phyloP scores from a whole-genome alignment of 2,888 invertebrate species.

The Papilio demoleus region DNA sequence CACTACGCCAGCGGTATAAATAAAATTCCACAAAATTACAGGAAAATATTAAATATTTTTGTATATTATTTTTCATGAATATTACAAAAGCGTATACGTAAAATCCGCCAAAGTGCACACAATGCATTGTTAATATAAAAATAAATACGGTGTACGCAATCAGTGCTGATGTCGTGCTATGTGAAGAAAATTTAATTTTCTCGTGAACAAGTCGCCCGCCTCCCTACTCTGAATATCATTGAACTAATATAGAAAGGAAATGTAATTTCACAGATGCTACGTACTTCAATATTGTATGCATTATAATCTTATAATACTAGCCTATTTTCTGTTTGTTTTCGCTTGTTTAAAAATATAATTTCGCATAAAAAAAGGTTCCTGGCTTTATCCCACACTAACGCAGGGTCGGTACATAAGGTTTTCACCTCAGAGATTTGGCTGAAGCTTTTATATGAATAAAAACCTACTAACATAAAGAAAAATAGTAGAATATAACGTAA shows the following conservation, averaged over 20 bases:
- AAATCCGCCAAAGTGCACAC: slow-evolving; percentile 14
- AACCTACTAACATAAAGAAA: no score
- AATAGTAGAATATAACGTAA: no score
- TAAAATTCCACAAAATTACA: no score
- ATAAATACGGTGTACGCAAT: slow-evolving; percentile 6
- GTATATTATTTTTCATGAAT: background rate
- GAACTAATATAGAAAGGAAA: slow-evolving; percentile 33
- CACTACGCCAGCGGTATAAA: no score
- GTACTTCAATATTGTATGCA: background rate
- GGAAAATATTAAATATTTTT: background rate
- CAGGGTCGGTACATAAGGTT: no score
- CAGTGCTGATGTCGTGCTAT: slow-evolving; percentile 16
- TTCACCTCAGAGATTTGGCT: no score
- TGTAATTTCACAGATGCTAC: slow-evolving; percentile 22
- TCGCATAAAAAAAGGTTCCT: no score
- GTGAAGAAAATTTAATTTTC: slow-evolving; percentile 36
- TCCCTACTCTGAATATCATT: slow-evolving; percentile 31
- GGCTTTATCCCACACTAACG: no score
- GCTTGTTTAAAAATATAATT: no score
- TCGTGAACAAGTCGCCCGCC: slow-evolving; percentile 21
- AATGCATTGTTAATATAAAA: slow-evolving; percentile 1
- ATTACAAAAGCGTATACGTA: background rate
- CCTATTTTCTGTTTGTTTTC: background rate
- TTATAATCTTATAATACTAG: background rate
- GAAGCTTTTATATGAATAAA: no score